A percentile compares a stretch with the other conserved stretches of the same genome.
phyloP scores from a whole-genome alignment of 2,888 invertebrate species.

The Silvanus unidentatus region DNA sequence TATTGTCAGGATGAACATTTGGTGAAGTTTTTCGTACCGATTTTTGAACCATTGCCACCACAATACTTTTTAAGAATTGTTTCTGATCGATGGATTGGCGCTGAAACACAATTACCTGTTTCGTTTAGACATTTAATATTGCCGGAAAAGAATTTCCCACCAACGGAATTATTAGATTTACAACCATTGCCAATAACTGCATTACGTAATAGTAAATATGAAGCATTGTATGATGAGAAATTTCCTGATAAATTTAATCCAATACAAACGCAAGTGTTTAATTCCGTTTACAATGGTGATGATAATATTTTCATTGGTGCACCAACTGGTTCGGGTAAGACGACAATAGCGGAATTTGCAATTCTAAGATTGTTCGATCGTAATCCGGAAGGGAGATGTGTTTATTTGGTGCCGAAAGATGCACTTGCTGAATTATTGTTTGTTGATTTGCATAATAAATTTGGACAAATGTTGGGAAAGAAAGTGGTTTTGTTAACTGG shows the following conservation, averaged over 20 bases:
- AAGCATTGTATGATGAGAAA: conserved; percentile 75
- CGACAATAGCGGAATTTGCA: conserved; percentile 94
- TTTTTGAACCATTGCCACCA: conserved; percentile 97
- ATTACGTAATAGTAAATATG: conserved; percentile 78
- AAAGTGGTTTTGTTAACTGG: conserved; percentile 91
- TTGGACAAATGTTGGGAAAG: conserved; percentile 71
- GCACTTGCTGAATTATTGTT: conserved; percentile 85
- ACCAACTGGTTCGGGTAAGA: conserved; percentile 88
- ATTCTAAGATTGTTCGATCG: conserved; percentile 78
- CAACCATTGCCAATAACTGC: conserved; percentile 95
- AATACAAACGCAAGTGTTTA: conserved; percentile 98
- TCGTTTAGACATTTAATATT: conserved; percentile 95
- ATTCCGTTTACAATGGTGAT: conserved; percentile 95
- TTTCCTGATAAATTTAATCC: conserved; percentile 91
- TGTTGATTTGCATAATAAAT: conserved; percentile 87
- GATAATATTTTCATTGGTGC: conserved; percentile 97
- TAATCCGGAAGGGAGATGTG: conserved; percentile 74
- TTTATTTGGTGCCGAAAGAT: conserved; percentile 90
- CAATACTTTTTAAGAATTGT: conserved; percentile 93
- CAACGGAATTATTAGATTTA: conserved; percentile 92
- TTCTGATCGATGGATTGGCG: conserved; percentile 88
- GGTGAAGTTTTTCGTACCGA: conserved; percentile 96
- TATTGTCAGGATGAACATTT: conserved; percentile 92
- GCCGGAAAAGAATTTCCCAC: conserved; percentile 97
- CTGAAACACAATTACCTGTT: conserved; percentile 93